Base-by-base conservation (phyloP, 2,113 vertebrate species). In the Apteryx mantelli region DNA sequence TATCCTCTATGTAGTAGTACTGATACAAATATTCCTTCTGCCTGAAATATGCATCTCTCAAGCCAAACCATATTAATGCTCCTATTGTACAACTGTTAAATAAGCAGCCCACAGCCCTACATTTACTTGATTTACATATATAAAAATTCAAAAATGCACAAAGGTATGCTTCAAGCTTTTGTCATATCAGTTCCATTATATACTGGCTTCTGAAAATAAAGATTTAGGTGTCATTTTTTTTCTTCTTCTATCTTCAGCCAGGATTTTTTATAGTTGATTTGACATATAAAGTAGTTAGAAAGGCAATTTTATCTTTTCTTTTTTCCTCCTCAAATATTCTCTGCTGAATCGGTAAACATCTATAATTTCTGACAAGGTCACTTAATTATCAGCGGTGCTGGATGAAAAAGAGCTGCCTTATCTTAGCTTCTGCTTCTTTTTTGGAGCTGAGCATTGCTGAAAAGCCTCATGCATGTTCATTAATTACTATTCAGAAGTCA, bases 321-420 rank as follows among this genome's bases (percentile, higher is more conserved):
- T 34, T 89, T 88, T 82, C 56, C 20, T 91, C 63, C 71, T 68
- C 24, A 26, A 48, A 64, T 86, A 74, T 68, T 85, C 92, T 85
- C 85, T 44, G 7, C 60, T 88, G 90, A 96, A 91, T 88, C 79
- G 63, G 80, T 93, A 96, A 97, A 66, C 88, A 94, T 95, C 93
- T 96, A 89, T 88, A 77, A 94, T 94, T 97, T 91, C 95, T 95
- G 94, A 96, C 87, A 91, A 97, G 96, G 95, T 93, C 95, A 87
- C 75, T 95, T 97, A 97, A 97, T 98, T 96, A 94, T 86, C 82
- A 40, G 71, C 5, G 1, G 86, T 60, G 69, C 36, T 69, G 92
- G 48, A 91, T 82, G 75, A 53, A 86, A 82, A 75, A 73, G 52
- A 56, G 55, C 63, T 75, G 50, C 73, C 56, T 89, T 89, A 75